Conservation (phyloP, 2,888 invertebrate species). For the Pyrochroa serraticornis region DNA sequence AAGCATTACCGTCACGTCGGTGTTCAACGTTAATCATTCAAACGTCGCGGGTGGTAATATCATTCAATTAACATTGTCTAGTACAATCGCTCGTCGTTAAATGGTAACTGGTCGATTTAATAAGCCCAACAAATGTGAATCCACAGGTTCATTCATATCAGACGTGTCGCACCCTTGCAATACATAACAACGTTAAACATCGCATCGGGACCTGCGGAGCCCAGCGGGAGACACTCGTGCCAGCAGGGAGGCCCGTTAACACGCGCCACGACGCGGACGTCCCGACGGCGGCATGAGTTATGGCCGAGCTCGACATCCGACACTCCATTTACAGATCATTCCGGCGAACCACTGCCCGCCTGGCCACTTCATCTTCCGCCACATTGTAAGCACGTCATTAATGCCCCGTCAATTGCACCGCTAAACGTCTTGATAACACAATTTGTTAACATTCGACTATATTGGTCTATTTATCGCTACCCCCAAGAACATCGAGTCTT, state of each 20-base stretch:
- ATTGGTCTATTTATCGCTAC: slow-evolving; percentile 51
- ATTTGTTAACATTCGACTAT: slow-evolving; percentile 50
- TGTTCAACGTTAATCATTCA: slow-evolving; percentile 43
- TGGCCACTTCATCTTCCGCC: slow-evolving; percentile 60
- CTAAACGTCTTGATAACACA: slow-evolving; percentile 56
- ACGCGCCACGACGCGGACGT: slow-evolving; percentile 43
- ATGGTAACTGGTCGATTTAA: slow-evolving; percentile 40
- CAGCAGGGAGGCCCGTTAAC: slow-evolving; percentile 52
- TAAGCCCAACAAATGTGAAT: slow-evolving; percentile 44
- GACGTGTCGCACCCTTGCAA: slow-evolving; percentile 28
- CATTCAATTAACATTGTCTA: slow-evolving; percentile 49
- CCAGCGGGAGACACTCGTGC: slow-evolving; percentile 51
- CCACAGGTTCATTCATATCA: slow-evolving; percentile 43
- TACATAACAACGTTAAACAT: slow-evolving; percentile 48
- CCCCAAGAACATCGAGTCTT: background rate
- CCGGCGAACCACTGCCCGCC: slow-evolving; percentile 61
- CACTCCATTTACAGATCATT: slow-evolving; percentile 67
- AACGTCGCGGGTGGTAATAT: slow-evolving; percentile 46
- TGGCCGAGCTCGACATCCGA: slow-evolving; percentile 59
- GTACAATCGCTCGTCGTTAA: slow-evolving; percentile 44
- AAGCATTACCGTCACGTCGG: slow-evolving; percentile 25
- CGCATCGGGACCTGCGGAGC: slow-evolving; percentile 48
- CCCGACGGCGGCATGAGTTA: slow-evolving; percentile 60
- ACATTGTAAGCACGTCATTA: slow-evolving; percentile 50
- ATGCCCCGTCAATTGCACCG: slow-evolving; percentile 52